Conservation (phyloP, 2,113 vertebrate species). For the Bubo scandiacus region DNA sequence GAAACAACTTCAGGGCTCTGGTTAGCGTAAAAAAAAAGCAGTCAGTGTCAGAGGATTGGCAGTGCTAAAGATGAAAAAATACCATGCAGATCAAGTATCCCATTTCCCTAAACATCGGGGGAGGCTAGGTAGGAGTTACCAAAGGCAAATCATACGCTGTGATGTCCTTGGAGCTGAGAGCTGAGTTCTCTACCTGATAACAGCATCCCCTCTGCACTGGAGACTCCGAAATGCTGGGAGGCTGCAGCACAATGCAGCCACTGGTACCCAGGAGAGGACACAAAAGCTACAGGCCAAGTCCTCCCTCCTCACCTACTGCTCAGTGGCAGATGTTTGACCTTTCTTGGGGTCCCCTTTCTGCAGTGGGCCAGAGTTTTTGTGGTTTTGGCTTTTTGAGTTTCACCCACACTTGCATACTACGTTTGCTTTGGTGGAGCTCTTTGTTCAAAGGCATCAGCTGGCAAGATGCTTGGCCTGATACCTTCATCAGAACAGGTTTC, state of each 20-base stretch:
- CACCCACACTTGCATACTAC: too few species aligned
- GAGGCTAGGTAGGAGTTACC: not conserved
- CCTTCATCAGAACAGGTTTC: not conserved
- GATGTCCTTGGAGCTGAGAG: not conserved
- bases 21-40: not conserved
- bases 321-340: not conserved
- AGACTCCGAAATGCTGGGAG: rapidly evolving
- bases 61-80: not conserved
- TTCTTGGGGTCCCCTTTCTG: not conserved
- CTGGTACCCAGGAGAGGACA: not conserved
- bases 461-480: not conserved
- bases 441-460: not conserved
- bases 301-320: not conserved
- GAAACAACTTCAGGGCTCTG: constrained; percentile 37
- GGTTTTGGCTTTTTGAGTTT: not conserved
- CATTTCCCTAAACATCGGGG: not conserved
- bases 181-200: not conserved
- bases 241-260: not conserved
- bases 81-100: not conserved
- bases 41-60: not conserved
- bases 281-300: not conserved
- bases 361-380: not conserved
- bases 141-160: not conserved
- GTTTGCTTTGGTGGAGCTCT: not conserved
- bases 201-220: not conserved